Percentiles rank a stretch among this genome's conserved stretches.
These are phyloP conservation scores for Hippoglossus stenolepis DNA, from an alignment of 2,113 vertebrate genomes.

Conservation along the genomic window DNA sequence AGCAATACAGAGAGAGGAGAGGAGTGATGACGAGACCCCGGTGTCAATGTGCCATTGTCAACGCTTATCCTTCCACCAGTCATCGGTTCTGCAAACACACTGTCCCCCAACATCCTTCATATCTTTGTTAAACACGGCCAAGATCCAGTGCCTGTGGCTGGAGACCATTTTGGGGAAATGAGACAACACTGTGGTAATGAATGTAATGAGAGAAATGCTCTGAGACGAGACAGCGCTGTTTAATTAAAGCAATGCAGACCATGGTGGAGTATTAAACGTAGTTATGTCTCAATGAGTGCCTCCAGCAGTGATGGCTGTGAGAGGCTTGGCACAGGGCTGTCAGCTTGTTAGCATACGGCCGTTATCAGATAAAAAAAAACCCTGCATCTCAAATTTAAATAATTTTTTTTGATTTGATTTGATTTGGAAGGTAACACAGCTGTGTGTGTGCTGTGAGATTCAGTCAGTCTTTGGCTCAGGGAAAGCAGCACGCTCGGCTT, in stretches of 20 bases:
- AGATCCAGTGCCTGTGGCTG: slow-evolving; percentile 38
- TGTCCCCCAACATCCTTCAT: neutral
- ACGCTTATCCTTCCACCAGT: slow-evolving; percentile 36
- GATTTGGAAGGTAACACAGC: neutral
- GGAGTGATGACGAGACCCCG: slow-evolving; percentile 1
- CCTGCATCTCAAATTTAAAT: neutral
- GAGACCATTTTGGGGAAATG: slow-evolving; percentile 57
- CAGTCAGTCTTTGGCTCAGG: neutral
- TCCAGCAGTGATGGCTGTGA: neutral
- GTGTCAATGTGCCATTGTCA: slow-evolving; percentile 10
- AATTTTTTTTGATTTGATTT: neutral
- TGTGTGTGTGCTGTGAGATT: neutral
- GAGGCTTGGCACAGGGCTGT: slow-evolving; percentile 16
- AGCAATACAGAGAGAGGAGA: neutral
- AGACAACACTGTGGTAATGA: slow-evolving; percentile 54
- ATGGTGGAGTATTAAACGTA: slow-evolving; percentile 42
- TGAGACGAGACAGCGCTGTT: slow-evolving; percentile 47
- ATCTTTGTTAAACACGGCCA: slow-evolving; percentile 21
- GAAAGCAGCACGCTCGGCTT: neutral
- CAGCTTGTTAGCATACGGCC: slow-evolving; percentile 7
- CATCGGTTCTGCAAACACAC: slow-evolving; percentile 41
- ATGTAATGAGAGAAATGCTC: slow-evolving; percentile 48
- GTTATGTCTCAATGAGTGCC: slow-evolving; percentile 30
- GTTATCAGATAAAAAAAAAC: slow-evolving; percentile 10
- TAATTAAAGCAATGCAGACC: slow-evolving; percentile 61